Evolutionary conservation across 2,888 invertebrate genomes (phyloP).

Genomic region (Diaperis boleti): DNA sequence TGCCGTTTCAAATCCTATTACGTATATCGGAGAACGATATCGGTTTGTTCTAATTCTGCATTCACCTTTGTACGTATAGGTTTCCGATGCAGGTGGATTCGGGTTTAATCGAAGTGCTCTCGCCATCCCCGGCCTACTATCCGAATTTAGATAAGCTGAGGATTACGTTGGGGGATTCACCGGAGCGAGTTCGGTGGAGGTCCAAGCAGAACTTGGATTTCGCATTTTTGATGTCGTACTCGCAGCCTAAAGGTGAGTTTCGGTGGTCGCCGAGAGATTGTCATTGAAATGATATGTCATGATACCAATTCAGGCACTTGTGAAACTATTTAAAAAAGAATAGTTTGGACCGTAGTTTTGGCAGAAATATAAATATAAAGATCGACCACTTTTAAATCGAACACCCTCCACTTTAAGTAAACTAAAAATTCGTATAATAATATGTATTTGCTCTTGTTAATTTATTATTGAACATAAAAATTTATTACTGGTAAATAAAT

Average conservation of each 20-base stretch:
- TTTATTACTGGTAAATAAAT: no score
- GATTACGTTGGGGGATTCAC: constrained; percentile 86
- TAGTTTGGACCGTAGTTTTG: no score
- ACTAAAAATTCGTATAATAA: no score
- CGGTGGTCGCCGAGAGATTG: constrained; percentile 3
- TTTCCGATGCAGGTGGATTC: constrained; percentile 80
- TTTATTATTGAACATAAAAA: no score
- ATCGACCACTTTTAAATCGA: no score
- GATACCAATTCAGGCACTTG: no score
- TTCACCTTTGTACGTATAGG: constrained; percentile 65
- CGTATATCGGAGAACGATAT: constrained; percentile 27
- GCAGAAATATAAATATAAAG: no score
- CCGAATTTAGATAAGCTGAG: constrained; percentile 85
- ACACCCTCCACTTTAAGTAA: no score
- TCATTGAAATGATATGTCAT: no score
- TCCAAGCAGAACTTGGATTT: constrained; percentile 96
- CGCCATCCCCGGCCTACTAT: constrained; percentile 88
- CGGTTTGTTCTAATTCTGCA: constrained; percentile 39
- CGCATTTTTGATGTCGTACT: constrained; percentile 94
- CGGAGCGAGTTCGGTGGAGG: constrained; percentile 89
- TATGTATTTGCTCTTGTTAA: no score
- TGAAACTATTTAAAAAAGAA: no score
- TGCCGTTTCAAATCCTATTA: constrained; percentile 23
- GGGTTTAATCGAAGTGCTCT: constrained; percentile 90
- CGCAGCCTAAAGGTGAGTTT: constrained; percentile 81